Percentiles rank a stretch among this genome's conserved stretches.
Conservation (phyloP, 2,888 invertebrate species). For the Agonopterix arenella region DNA sequence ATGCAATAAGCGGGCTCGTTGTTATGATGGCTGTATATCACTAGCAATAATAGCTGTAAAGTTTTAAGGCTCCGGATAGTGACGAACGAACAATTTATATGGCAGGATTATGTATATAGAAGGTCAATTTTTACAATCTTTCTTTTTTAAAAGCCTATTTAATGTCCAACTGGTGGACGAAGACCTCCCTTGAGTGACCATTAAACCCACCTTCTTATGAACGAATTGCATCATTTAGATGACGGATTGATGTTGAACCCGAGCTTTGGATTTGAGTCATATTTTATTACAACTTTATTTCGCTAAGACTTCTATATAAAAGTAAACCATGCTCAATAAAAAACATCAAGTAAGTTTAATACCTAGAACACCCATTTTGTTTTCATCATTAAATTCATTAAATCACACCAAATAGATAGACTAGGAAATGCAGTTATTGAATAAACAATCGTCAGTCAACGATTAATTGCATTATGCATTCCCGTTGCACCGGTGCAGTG, state of each 20-base stretch:
- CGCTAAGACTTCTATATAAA: too few relatives aligned
- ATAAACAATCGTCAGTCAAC: constrained; percentile 39
- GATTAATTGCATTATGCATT: constrained; percentile 61
- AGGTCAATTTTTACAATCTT: constrained; percentile 8
- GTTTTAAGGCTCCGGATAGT: constrained; percentile 21
- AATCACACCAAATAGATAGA: background rate
- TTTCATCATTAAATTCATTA: constrained; percentile 20
- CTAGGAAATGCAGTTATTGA: constrained; percentile 6
- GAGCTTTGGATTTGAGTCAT: too few relatives aligned
- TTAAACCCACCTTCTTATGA: background rate
- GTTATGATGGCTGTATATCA: constrained; percentile 31
- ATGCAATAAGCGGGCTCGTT: constrained; percentile 21
- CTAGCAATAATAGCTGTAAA: constrained; percentile 24
- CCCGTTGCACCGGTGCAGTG: constrained; percentile 16
- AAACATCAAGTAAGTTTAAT: too few relatives aligned
- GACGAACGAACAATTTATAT: constrained; percentile 16
- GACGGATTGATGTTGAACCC: too few relatives aligned
- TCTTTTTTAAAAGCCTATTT: constrained; percentile 6
- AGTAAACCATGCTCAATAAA: too few relatives aligned
- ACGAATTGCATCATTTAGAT: too few relatives aligned
- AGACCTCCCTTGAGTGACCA: constrained; percentile 3
- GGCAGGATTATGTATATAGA: constrained; percentile 10
- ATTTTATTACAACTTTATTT: too few relatives aligned
- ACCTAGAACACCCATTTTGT: background rate
- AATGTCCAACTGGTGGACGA: constrained; percentile 3